These are phyloP conservation scores for Etheostoma perlongum DNA, from an alignment of 2,797 vertebrate species.

Conservation along the genomic window DNA sequence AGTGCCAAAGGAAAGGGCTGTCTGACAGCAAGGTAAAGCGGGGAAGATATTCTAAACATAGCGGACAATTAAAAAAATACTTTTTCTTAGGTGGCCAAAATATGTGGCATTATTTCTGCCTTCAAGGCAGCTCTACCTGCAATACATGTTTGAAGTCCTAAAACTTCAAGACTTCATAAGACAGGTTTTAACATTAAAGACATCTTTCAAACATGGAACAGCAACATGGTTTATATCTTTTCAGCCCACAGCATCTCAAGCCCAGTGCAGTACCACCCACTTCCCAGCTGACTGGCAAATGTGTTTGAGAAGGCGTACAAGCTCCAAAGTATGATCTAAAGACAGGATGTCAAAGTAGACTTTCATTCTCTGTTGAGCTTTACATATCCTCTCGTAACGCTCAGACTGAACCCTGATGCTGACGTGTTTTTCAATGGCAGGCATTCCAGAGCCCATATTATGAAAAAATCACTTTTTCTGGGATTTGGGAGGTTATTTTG, in stretches of 20 bases:
- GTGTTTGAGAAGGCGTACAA: slow-evolving; percentile 46
- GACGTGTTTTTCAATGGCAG: slow-evolving; percentile 15
- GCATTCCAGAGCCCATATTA: not conserved
- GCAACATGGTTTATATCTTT: slow-evolving; percentile 25
- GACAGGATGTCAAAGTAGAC: slow-evolving; percentile 46
- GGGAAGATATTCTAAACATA: too few species aligned
- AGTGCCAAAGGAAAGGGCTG: too few species aligned
- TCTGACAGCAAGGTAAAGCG: too few species aligned
- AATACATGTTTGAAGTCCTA: not conserved
- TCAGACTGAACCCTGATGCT: not conserved
- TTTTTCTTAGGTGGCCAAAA: too few species aligned
- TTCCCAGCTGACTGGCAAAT: slow-evolving; percentile 62
- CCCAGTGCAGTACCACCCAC: slow-evolving; percentile 62
- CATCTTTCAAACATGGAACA: slow-evolving; percentile 22
- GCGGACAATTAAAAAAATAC: too few species aligned
- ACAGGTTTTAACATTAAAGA: slow-evolving; percentile 23
- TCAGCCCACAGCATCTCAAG: slow-evolving; percentile 53
- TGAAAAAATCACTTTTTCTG: too few species aligned
- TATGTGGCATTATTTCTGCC: not conserved
- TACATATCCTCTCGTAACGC: not conserved
- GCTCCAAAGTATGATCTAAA: slow-evolving; percentile 47
- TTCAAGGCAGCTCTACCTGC: not conserved
- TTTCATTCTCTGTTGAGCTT: slow-evolving; percentile 30
- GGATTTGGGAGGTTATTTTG: too few species aligned
- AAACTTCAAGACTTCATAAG: not conserved